Conservation (phyloP, 2,888 invertebrate genomes). For the Labia minor region DNA sequence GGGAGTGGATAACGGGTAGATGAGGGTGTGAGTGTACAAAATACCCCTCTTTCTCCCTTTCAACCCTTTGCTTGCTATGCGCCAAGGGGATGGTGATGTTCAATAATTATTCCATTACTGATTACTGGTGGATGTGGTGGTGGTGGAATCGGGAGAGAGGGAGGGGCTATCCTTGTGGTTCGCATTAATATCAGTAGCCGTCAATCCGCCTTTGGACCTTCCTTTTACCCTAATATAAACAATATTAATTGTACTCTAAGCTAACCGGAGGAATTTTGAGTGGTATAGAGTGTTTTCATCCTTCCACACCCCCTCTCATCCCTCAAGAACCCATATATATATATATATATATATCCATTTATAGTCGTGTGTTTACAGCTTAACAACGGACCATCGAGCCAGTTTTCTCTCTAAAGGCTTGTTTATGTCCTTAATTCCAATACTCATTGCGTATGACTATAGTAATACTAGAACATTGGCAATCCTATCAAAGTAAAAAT, state of each 20-base stretch:
- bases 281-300: too few species aligned
- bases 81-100: background rate
- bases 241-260: slow-evolving; percentile 1
- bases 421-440: background rate
- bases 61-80: too few species aligned
- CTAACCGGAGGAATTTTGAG: background rate
- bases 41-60: too few species aligned
- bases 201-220: background rate
- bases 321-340: too few species aligned
- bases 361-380: background rate
- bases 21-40: too few species aligned
- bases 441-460: too few species aligned
- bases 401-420: background rate
- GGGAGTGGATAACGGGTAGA: too few species aligned
- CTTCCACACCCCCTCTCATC: too few species aligned
- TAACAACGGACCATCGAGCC: background rate
- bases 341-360: background rate
- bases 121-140: too few species aligned
- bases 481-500: too few species aligned
- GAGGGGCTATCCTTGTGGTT: background rate
- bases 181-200: background rate
- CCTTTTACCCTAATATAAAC: background rate
- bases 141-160: background rate
- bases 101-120: slow-evolving; percentile 13
- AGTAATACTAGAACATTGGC: too few species aligned